Evolutionary conservation across 2,888 invertebrate species (phyloP), one percentile per base, ranked within the genome.

Genomic region (Noctua fimbriata): DNA sequence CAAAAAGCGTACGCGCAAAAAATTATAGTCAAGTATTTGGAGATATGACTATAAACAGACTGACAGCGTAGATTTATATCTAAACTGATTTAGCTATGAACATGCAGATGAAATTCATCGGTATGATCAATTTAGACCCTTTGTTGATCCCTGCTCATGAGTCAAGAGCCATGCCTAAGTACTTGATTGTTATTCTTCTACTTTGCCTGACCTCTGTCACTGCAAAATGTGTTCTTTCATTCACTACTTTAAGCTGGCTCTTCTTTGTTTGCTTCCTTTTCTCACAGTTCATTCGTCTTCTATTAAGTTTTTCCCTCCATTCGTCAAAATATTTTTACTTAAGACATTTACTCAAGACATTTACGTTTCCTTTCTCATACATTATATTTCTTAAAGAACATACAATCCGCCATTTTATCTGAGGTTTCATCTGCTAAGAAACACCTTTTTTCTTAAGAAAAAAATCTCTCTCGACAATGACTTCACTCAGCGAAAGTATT

Each of bases 401-500:
- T 36, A 18, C 55, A 52, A 80, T 6, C 32, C 18, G 10, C 12
- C 32, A 69, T 24, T 36, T 78, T 32, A 78, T 70, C 16, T 9
- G 24, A 60, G 44, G 41, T 80, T 6, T 32, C 58, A 81, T 60
- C 49, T 28, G 65, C 32, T 66, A 70, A 65, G 52, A 65, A 81
- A 10, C 44, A 73, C n/a, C 18, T 65, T 32, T 36, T 81, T 72
- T 55, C 47, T 73, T 36, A 41, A 73, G 36, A 84, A 80, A 10
- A 72, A 72, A 1, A 70, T 1, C 28, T 82, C 47, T 69, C n/a
- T 69, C 28, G 18, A 81, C n/a, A 65, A 58, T 58, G n/a, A 69
- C 41, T 82, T 58, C 12, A 69, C 49, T 49, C 12, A 4, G 52
- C 52, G 81, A 84, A 84, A 82, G 36, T 52, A 67, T 80, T 84